Base-by-base conservation (phyloP, 2,797 vertebrate species). In the Trachops cirrhosus region DNA sequence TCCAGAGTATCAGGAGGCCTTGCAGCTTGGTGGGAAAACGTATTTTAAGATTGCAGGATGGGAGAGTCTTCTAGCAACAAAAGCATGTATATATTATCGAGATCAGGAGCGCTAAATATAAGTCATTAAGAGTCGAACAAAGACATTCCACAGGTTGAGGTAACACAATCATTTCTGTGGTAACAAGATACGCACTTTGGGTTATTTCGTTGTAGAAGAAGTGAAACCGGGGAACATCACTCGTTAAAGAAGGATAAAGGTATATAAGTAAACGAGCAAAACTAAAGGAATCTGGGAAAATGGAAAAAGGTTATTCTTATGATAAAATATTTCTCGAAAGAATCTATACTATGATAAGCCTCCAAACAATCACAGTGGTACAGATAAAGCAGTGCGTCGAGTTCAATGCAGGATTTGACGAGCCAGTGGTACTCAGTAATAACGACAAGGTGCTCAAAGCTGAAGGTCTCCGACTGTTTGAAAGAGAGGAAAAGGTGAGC, bases 321-420 rank as follows among this genome's bases (percentile, higher is more conserved):
- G 87, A 93, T 82, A 96, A 92, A 91, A 70, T 73, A 80, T 93
- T 96, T 94, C 92, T 97, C 91, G 96, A 93, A 97, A 50, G 71
- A 96, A 87, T 64, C 74, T 82, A 59, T 77, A 80, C 86, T 96
- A 95, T 50, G 78, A 93, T 97, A 97, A 95, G 86, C 91, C 34
- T 85, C 73, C 89, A 64, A 83, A 89, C 94, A 94, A 96, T 88
- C 83, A 95, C 91, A 93, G 62, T 37, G 9, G 59, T 52, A n/a
- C 46, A 88, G 93, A 95, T 89, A 97, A 95, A 96, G 57, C 75
- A 57, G 52, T 37, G 64, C 41, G 68, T 50, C 2, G 70, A 93
- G 94, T 97, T 95, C 94, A 93, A 96, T 86, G 32, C 80, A 70
- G 95, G 93, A 95, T 95, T 94, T 96, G 95, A 67, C 86, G 87